These are phyloP conservation scores for Epistrophe grossulariae DNA, from an alignment of 2,888 invertebrate species.

Conservation along the genomic window DNA sequence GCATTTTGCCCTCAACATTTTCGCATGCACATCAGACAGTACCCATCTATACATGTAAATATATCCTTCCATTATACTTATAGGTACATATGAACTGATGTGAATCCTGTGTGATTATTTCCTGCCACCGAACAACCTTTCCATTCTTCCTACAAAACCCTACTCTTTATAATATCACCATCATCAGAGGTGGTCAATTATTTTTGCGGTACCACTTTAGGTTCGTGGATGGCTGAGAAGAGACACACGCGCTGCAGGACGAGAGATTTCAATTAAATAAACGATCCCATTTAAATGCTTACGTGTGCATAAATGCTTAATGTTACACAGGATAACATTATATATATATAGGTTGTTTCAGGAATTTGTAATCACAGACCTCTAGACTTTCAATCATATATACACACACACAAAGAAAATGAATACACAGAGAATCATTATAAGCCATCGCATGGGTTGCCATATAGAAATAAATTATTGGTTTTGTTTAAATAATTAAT, in stretches of 20 bases:
- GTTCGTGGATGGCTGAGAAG: constrained; percentile 6
- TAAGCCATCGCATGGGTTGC: neutral
- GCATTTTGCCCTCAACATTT: constrained; percentile 60
- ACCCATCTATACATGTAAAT: neutral
- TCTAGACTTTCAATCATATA: constrained; percentile 58
- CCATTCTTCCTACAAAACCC: neutral
- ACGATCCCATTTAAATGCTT: constrained; percentile 76
- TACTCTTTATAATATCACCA: constrained; percentile 11
- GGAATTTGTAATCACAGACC: constrained; percentile 72
- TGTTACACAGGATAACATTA: constrained; percentile 73
- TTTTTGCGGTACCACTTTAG: constrained; percentile 60
- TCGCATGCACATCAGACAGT: constrained; percentile 31
- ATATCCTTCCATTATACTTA: neutral
- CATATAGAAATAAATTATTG: neutral
- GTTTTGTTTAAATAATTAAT: neutral
- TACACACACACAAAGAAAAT: constrained; percentile 14
- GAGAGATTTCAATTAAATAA: constrained; percentile 75
- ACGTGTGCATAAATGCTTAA: constrained; percentile 75
- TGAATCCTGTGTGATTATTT: constrained; percentile 56
- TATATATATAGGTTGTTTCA: constrained; percentile 50
- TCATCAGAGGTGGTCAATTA: constrained; percentile 67
- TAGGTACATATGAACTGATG: neutral
- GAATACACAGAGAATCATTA: neutral
- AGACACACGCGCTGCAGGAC: constrained; percentile 43
- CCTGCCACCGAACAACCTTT: neutral